Base-by-base conservation (phyloP, 2,797 vertebrate species). In the Chelmon rostratus region DNA sequence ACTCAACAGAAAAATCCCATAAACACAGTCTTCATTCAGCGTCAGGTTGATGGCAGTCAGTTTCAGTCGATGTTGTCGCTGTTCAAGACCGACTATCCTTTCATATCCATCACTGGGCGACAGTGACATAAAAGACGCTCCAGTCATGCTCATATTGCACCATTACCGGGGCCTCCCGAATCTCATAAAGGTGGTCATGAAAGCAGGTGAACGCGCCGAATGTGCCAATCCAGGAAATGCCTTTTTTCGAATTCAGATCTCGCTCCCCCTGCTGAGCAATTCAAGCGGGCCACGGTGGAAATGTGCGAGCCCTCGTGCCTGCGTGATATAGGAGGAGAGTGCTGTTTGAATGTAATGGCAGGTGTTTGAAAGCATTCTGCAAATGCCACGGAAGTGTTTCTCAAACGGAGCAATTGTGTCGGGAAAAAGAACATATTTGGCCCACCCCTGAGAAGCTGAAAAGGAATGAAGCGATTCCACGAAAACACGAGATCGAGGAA, bases 221-320 rank as follows among this genome's bases (percentile, higher is more conserved):
- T 58, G 56, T 42, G 56, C 68, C 77, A 67, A 59, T 86, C 42
- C 44, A 18, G 57, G 52, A 71, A 83, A 86, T 72, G 44, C 38
- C 23, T 73, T 84, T 82, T 70, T 82, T 82, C 62, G 67, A 77
- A 81, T 73, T 86, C 70, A 58, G 64, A 84, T 83, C 28, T 23
- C 5, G 1, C 61, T 35, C 76, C 74, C 86, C 40, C 87, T 15
- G 56, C 71, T 64, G 84, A 53, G 86, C 62, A 77, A 85, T 90
- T 87, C 84, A 86, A 66, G 64, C 23, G 3, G 38, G 67, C 58
- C 72, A 84, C 86, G 84, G 80, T 81, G 67, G 54, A 84, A 84
- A 40, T 52, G 73, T 46, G 59, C 50, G 78, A 63, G 58, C 58
- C 54, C 40, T 44, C 64, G 61, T 58, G 76, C 56, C 23, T 42